These are phyloP conservation scores for Sakesphorus luctuosus DNA, from an alignment of 2,113 vertebrate genomes.

Conservation along the genomic window DNA sequence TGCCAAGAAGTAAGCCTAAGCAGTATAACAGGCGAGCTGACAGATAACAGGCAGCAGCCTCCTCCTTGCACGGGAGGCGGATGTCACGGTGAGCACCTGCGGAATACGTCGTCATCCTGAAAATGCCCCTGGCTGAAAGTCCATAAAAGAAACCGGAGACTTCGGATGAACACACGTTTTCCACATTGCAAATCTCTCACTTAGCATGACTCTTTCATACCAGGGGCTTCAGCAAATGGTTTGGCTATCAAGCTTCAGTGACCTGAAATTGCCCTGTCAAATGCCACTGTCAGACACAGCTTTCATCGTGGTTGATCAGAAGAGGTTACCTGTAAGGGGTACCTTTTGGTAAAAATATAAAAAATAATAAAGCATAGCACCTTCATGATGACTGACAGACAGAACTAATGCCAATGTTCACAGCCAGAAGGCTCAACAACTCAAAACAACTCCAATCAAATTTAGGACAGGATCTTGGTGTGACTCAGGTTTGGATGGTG, in stretches of 20 bases:
- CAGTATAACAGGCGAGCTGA: constrained; percentile 5
- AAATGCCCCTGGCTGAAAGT: background rate
- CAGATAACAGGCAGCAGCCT: constrained; percentile 21
- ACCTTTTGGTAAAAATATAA: background rate
- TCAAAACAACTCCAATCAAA: background rate
- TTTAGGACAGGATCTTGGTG: background rate
- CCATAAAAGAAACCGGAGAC: background rate
- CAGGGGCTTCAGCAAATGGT: background rate
- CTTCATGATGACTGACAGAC: background rate
- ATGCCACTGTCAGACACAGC: background rate
- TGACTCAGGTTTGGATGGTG: background rate
- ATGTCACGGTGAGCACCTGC: background rate
- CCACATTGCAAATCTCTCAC: background rate
- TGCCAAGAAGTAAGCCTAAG: constrained; percentile 47
- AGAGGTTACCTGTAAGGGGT: background rate
- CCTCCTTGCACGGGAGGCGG: background rate
- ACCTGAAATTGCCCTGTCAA: background rate
- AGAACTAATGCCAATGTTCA: background rate
- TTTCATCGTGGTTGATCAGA: background rate
- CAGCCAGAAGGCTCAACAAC: background rate
- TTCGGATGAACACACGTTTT: background rate
- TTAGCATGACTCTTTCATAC: background rate
- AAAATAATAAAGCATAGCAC: background rate
- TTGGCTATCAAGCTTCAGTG: background rate
- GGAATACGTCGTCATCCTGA: background rate